These are phyloP conservation scores for Alexandromys fortis DNA, from an alignment of 2,113 vertebrate genomes.

Conservation along the genomic window DNA sequence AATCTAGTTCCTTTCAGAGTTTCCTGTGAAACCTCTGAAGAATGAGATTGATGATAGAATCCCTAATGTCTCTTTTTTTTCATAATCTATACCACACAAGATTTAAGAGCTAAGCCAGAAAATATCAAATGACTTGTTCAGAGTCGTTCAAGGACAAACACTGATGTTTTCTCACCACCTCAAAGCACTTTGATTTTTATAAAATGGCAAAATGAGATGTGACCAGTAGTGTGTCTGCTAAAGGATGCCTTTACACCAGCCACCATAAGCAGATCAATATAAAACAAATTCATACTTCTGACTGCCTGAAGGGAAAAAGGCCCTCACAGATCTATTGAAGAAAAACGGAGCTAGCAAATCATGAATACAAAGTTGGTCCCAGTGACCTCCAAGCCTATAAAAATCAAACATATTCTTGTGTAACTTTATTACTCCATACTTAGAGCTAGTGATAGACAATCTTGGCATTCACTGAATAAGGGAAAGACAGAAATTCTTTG, in stretches of 20 bases:
- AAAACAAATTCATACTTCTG: slow-evolving; percentile 68
- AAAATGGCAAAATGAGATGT: slow-evolving; percentile 74
- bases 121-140: slow-evolving; percentile 50
- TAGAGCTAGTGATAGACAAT: not conserved
- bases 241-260: slow-evolving; percentile 60
- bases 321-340: not conserved
- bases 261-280: slow-evolving; percentile 76
- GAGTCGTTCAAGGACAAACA: slow-evolving; percentile 71
- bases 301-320: slow-evolving; percentile 15
- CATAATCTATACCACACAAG: not conserved
- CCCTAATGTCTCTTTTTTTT: slow-evolving; percentile 7
- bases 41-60: slow-evolving; percentile 24
- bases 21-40: slow-evolving; percentile 39
- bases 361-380: slow-evolving; percentile 44
- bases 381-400: slow-evolving; percentile 11
- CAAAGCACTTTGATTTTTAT: slow-evolving; percentile 71
- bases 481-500: not conserved
- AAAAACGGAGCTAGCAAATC: slow-evolving; percentile 50
- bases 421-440: slow-evolving; percentile 54
- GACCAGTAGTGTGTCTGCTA: slow-evolving; percentile 49
- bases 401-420: slow-evolving; percentile 60
- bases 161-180: slow-evolving; percentile 52
- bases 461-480: slow-evolving; percentile 27
- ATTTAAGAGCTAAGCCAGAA: slow-evolving; percentile 70
- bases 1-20: not conserved